These are phyloP conservation scores for Acrobasis repandana DNA, from an alignment of 2,888 invertebrate species.

Conservation along the genomic window DNA sequence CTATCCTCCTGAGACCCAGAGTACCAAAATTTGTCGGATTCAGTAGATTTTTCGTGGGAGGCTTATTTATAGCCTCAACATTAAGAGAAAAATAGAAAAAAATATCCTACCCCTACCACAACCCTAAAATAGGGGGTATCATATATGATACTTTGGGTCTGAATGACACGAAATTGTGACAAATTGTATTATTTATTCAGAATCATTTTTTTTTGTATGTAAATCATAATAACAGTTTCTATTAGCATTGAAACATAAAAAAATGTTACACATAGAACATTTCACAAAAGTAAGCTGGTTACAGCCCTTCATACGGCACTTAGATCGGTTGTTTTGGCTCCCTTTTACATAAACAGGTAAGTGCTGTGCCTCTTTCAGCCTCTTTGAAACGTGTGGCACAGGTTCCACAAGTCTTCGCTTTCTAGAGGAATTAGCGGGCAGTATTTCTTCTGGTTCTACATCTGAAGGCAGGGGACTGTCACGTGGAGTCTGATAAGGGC, in stretches of 20 bases:
- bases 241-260: conserved; percentile 23
- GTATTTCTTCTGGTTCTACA: too few relatives aligned
- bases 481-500: background rate
- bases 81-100: too few relatives aligned
- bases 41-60: too few relatives aligned
- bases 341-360: conserved; percentile 23
- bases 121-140: background rate
- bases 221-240: conserved; percentile 17
- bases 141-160: background rate
- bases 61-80: too few relatives aligned
- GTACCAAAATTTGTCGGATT: too few relatives aligned
- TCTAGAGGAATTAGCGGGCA: background rate
- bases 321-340: conserved; percentile 19
- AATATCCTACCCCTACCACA: too few relatives aligned
- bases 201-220: background rate
- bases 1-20: too few relatives aligned
- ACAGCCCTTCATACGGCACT: conserved; percentile 20
- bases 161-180: background rate
- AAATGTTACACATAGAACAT: conserved; percentile 21
- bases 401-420: conserved; percentile 6
- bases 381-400: conserved; percentile 9
- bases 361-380: conserved; percentile 8
- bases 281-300: conserved; percentile 21
- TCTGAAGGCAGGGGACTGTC: too few relatives aligned
- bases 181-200: background rate